Evolutionary conservation across 2,888 invertebrate genomes (phyloP).

Genomic region (Andrena trimmerana): DNA sequence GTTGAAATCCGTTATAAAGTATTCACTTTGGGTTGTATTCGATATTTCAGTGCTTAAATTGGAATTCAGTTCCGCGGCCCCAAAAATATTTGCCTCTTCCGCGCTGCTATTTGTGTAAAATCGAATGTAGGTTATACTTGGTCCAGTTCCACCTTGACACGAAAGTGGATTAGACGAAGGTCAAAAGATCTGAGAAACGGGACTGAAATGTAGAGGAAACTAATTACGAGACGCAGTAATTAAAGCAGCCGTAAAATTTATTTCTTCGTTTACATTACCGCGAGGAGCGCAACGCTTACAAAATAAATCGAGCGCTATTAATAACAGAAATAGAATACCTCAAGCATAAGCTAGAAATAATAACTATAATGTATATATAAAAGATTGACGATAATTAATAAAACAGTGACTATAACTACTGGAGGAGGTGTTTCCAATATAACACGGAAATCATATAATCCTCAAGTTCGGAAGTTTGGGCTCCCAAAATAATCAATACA

Average conservation of each 20-base stretch:
- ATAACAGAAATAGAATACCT: background rate
- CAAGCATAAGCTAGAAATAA: background rate
- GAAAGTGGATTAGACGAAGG: constrained; percentile 28
- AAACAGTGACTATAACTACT: background rate
- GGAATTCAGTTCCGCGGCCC: background rate
- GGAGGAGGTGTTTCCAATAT: background rate
- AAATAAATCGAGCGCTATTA: background rate
- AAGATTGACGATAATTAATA: background rate
- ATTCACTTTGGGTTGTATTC: background rate
- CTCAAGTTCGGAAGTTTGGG: background rate
- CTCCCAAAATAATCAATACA: constrained; percentile 9
- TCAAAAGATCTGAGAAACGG: constrained; percentile 25
- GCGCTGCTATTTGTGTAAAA: constrained; percentile 20
- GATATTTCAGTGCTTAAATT: background rate
- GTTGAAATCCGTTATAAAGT: background rate
- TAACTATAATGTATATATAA: background rate
- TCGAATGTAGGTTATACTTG: constrained; percentile 29
- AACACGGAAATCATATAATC: background rate
- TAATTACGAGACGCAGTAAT: background rate
- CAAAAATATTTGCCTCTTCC: constrained; percentile 8
- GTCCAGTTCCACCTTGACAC: constrained; percentile 25
- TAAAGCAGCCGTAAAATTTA: background rate
- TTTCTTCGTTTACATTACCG: background rate
- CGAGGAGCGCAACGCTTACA: background rate
- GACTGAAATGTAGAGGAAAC: background rate